Conservation (phyloP, 2,113 vertebrate species). For the Mormoops blainvillei region DNA sequence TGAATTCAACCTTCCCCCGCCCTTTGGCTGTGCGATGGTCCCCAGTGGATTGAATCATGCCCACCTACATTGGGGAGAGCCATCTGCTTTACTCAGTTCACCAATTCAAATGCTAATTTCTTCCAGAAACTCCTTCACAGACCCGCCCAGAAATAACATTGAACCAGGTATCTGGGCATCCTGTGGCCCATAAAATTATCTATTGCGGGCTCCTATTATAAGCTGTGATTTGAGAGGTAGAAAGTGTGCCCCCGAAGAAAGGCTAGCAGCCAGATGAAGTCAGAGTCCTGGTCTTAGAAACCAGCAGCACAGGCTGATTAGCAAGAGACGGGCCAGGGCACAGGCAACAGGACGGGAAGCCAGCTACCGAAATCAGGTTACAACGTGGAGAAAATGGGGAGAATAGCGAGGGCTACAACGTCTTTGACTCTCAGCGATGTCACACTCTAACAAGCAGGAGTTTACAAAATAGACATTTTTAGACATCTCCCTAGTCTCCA, state of each 20-base stretch:
- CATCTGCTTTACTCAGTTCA: neutral
- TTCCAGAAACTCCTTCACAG: neutral
- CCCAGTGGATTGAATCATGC: neutral
- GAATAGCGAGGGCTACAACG: neutral
- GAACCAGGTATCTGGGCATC: neutral
- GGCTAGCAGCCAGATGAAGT: neutral
- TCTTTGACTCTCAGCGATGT: neutral
- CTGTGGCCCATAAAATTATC: neutral
- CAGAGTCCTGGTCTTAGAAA: neutral
- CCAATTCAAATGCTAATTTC: neutral
- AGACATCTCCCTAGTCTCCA: neutral
- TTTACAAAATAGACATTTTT: neutral
- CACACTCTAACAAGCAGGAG: neutral
- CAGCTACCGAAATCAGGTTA: neutral
- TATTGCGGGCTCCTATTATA: neutral
- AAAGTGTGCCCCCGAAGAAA: neutral
- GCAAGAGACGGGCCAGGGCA: neutral
- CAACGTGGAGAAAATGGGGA: neutral
- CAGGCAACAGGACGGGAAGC: neutral
- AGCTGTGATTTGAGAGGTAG: neutral
- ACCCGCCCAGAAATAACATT: neutral
- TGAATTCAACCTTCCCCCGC: neutral
- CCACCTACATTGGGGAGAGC: neutral
- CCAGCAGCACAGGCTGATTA: neutral
- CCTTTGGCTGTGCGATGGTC: neutral